phyloP scores from a whole-genome alignment of 1,140 invertebrate genomes.

The Callitettix versicolor region DNA sequence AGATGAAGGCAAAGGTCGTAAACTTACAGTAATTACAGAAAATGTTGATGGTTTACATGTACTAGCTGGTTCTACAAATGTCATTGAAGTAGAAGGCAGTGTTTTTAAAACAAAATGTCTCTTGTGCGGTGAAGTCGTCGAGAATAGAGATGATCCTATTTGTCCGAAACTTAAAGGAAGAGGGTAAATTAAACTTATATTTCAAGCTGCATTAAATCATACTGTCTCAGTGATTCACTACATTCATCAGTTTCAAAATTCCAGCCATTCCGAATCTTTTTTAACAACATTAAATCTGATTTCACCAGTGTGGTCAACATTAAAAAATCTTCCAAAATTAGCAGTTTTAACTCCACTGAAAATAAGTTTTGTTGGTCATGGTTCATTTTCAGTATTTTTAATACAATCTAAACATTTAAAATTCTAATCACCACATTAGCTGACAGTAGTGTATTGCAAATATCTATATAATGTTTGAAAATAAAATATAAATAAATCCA shows the following conservation, averaged over 20 bases:
- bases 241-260: too few relatives aligned
- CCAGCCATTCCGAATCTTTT: too few relatives aligned
- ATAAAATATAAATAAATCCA: too few relatives aligned
- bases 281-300: neutral
- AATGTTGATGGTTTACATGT: slow-evolving; percentile 85
- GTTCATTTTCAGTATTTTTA: too few relatives aligned
- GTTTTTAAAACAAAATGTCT: slow-evolving; percentile 71
- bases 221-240: neutral
- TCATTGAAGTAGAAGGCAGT: slow-evolving; percentile 82
- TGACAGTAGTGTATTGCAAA: too few relatives aligned
- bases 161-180: slow-evolving; percentile 45
- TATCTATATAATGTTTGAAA: too few relatives aligned
- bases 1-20: slow-evolving; percentile 39
- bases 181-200: neutral
- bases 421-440: too few relatives aligned
- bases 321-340: neutral
- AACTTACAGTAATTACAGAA: slow-evolving; percentile 70
- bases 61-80: slow-evolving; percentile 66
- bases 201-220: too few relatives aligned
- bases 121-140: slow-evolving; percentile 55
- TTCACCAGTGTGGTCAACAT: neutral
- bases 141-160: slow-evolving; percentile 71
- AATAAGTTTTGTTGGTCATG: neutral
- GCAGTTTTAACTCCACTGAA: neutral
- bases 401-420: too few relatives aligned